Percentiles rank a stretch among this genome's conserved stretches.
Conservation (phyloP, 2,113 vertebrate species). For the Salvelinus namaycush region DNA sequence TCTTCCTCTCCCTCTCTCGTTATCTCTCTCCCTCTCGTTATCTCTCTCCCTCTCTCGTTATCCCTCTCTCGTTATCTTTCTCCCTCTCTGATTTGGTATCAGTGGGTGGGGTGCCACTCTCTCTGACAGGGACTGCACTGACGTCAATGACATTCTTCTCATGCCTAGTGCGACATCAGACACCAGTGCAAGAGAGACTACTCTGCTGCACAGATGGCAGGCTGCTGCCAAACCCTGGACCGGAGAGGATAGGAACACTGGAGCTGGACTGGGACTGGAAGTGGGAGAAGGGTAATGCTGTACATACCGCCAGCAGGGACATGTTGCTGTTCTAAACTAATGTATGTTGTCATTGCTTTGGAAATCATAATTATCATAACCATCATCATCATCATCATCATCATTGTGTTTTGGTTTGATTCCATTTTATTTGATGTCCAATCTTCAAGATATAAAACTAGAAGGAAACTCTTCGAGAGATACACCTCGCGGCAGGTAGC, state of each 20-base stretch:
- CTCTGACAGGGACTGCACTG: slow-evolving; percentile 86
- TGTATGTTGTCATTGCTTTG: no score
- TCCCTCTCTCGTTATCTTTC: neutral
- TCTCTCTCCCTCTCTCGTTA: neutral
- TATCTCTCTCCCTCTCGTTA: neutral
- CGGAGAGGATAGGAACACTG: slow-evolving; percentile 63
- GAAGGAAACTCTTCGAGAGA: no score
- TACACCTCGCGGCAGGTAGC: no score
- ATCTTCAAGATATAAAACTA: no score
- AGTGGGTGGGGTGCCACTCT: slow-evolving; percentile 69
- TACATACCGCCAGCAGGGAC: no score
- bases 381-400: no score
- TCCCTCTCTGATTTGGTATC: neutral
- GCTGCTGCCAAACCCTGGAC: slow-evolving; percentile 76
- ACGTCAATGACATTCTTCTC: slow-evolving; percentile 91
- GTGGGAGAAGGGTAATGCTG: slow-evolving; percentile 4
- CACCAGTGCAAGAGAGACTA: slow-evolving; percentile 85
- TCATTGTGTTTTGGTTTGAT: no score
- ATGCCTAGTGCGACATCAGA: slow-evolving; percentile 91
- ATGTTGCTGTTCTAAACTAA: no score
- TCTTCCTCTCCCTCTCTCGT: neutral
- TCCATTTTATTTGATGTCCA: no score
- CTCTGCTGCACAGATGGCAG: slow-evolving; percentile 74
- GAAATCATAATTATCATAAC: no score
- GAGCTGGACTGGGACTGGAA: neutral